phyloP scores from a whole-genome alignment of 2,113 vertebrate genomes.

The Stomatorhinus ivindoensis region DNA sequence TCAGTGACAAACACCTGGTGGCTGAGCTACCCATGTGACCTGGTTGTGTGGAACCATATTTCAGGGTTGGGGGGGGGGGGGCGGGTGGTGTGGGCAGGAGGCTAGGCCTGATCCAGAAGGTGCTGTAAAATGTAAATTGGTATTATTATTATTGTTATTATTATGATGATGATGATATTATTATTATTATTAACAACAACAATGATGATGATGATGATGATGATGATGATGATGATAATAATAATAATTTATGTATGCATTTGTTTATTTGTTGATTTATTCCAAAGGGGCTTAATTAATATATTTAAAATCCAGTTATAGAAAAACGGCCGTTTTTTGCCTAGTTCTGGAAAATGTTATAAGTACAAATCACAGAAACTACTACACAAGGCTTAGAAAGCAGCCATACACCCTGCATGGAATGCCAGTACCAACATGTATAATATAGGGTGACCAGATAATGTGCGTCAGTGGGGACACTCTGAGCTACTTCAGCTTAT shows the following conservation, averaged over 20 bases:
- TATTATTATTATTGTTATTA: not conserved
- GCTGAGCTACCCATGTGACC: not conserved
- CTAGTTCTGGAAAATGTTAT: not conserved
- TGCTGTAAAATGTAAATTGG: not conserved
- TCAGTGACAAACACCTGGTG: not conserved
- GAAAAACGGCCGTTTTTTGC: not conserved
- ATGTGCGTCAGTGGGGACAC: not conserved
- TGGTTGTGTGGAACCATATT: not conserved
- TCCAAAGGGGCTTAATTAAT: not conserved
- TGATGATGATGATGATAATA: not conserved
- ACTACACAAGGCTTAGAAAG: not conserved
- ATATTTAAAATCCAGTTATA: not conserved
- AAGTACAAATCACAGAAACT: not conserved
- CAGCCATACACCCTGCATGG: not conserved
- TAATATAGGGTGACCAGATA: not conserved
- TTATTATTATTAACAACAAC: not conserved
- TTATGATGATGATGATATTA: too few relatives aligned
- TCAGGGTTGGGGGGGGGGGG: not conserved
- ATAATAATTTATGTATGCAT: not conserved
- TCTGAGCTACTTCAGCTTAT: too few relatives aligned
- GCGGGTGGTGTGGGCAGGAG: not conserved
- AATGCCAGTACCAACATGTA: not conserved
- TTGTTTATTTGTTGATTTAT: not conserved
- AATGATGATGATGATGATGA: too few relatives aligned
- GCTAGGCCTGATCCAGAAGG: not conserved